These are phyloP conservation scores for Cephus nigrinus DNA, from an alignment of 2,888 invertebrate genomes.

Conservation along the genomic window DNA sequence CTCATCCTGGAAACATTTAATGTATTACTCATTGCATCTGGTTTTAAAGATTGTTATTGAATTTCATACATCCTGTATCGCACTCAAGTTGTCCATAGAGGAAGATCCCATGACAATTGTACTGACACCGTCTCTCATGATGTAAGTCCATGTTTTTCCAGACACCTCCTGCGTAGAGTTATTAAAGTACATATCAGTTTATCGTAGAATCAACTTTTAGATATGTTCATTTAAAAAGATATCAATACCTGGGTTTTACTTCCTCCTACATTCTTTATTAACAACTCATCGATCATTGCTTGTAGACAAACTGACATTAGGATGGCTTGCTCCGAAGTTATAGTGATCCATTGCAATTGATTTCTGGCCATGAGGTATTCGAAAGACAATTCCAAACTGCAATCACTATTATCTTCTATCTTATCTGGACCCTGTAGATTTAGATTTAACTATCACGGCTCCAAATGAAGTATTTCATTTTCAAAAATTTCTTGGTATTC, in stretches of 20 bases:
- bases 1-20: slow-evolving; percentile 3
- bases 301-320: slow-evolving; percentile 95
- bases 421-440: slow-evolving; percentile 44
- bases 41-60: slow-evolving; percentile 11
- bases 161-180: slow-evolving; percentile 37
- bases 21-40: slow-evolving; percentile 7
- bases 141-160: slow-evolving; percentile 75
- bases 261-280: slow-evolving; percentile 77
- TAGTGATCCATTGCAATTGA: slow-evolving; percentile 92
- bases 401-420: slow-evolving; percentile 49
- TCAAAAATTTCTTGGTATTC: slow-evolving; percentile 41
- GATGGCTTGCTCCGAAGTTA: slow-evolving; percentile 91
- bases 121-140: slow-evolving; percentile 80
- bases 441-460: not conserved
- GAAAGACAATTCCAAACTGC: slow-evolving; percentile 85
- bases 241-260: slow-evolving; percentile 65
- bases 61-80: slow-evolving; percentile 31
- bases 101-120: slow-evolving; percentile 72
- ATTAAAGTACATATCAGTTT: not conserved
- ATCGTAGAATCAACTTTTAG: slow-evolving; percentile 6
- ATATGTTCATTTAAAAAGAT: slow-evolving; percentile 5
- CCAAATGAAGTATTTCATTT: not conserved
- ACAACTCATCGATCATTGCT: slow-evolving; percentile 94
- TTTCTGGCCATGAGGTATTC: slow-evolving; percentile 95
- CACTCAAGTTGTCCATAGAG: slow-evolving; percentile 66